Base-by-base conservation (phyloP, 2,888 invertebrate species). In the Cerceris rybyensis region DNA sequence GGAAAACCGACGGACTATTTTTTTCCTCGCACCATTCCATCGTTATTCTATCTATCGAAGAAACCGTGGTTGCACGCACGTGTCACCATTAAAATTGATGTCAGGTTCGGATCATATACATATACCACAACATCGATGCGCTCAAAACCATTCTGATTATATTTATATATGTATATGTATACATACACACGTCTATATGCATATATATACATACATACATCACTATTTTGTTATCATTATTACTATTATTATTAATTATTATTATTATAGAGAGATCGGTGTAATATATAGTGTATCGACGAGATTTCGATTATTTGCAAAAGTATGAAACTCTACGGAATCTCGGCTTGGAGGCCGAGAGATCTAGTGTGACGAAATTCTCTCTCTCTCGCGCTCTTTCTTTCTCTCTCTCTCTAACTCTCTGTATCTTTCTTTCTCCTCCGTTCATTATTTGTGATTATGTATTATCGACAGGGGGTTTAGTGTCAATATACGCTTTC, bases 251-350 rank as follows among this genome's bases (percentile, higher is more conserved):
- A 28, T 28, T 28, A 28, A 28, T 28, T 61, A 61, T 41, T 41
- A 41, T 65, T 52, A 46, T n/a, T 59, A 60, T 17, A 70, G 66
- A 80, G 78, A 80, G 75, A 80, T 75, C 69, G 75, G 70, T 81
- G 64, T 81, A 80, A 75, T 78, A 28, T 28, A 28, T 28, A 81
- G 60, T 71, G 75, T 88, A 85, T 87, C 87, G 85, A 88, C 88
- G 86, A 86, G 86, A 82, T 86, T 87, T 90, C 89, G 89, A 89
- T 91, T 91, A 90, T 90, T 92, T 91, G 91, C 90, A 92, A 92
- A 92, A 92, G 91, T 92, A 92, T 91, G 92, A 92, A 92, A 92
- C 87, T 88, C 91, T 91, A 91, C 88, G 87, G 89, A 91, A 88
- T 87, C 87, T 78, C 78, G 63, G 83, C 83, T 85, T 82, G 83